phyloP scores from a whole-genome alignment of 2,113 vertebrate species.

The Sialia sialis region DNA sequence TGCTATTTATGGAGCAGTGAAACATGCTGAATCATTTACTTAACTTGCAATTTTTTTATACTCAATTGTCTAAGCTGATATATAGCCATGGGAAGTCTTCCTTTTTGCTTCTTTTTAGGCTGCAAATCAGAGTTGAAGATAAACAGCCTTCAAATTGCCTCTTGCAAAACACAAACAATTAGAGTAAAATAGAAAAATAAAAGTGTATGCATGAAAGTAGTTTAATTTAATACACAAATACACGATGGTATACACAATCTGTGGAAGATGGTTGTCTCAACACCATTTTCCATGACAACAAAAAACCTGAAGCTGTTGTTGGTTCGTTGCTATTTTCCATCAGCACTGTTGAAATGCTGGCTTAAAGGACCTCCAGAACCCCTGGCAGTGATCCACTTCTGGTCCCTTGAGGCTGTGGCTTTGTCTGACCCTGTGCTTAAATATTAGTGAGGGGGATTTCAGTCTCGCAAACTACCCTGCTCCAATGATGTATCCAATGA shows the following conservation, averaged over 20 bases:
- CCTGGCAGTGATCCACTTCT: rapidly evolving
- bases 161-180: neutral
- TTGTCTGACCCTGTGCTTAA: neutral
- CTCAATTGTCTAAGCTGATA: neutral
- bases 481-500: neutral
- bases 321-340: neutral
- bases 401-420: neutral
- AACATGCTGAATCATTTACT: neutral
- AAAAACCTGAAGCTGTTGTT: neutral
- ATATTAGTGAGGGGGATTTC: neutral
- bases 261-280: neutral
- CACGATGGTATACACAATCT: neutral
- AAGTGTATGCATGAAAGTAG: neutral
- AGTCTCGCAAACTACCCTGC: neutral
- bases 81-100: neutral
- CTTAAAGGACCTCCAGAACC: neutral
- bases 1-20: neutral
- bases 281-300: neutral
- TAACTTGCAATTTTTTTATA: neutral
- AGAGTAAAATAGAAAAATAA: neutral
- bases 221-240: neutral
- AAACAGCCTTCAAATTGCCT: conserved; percentile 6
- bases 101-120: neutral
- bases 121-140: neutral
- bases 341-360: neutral